phyloP scores from a whole-genome alignment of 2,888 invertebrate genomes.

The Cinara cedri region DNA sequence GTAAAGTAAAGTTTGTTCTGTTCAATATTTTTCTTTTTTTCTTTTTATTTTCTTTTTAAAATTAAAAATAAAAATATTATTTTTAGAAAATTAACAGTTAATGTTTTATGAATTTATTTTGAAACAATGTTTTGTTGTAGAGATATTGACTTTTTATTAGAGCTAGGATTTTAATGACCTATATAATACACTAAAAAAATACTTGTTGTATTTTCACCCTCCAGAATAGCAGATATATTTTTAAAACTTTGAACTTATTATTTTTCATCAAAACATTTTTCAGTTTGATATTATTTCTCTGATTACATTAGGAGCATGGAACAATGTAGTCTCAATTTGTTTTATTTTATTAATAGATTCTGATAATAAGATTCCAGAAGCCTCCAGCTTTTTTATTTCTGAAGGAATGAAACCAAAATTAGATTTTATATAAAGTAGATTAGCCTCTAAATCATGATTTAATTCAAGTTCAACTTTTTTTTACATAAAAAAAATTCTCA shows the following conservation, averaged over 20 bases:
- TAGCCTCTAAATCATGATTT: conserved; percentile 7
- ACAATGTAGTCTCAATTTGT: conserved; percentile 8
- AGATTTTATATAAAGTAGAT: conserved; percentile 14
- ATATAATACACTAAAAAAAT: no score
- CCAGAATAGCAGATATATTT: conserved; percentile 17
- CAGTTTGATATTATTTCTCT: conserved; percentile 14
- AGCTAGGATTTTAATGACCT: no score
- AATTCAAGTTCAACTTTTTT: conserved; percentile 11
- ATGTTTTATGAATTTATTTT: no score
- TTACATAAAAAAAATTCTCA: neutral
- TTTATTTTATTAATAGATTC: conserved; percentile 14
- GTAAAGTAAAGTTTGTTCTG: no score
- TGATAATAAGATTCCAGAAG: conserved; percentile 15
- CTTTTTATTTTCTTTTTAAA: no score
- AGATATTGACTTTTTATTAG: no score
- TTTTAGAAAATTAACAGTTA: no score
- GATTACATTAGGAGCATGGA: conserved; percentile 1
- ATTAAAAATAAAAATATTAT: no score
- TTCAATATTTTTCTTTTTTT: no score
- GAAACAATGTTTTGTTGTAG: no score
- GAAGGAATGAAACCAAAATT: conserved; percentile 27
- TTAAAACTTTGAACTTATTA: conserved; percentile 16
- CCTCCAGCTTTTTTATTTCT: conserved; percentile 4
- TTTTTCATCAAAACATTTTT: conserved; percentile 13
- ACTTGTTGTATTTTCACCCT: neutral